Percentiles rank a stretch among this genome's conserved stretches.
These are phyloP conservation scores for Allacma fusca DNA, from an alignment of 2,888 invertebrate species.

Conservation along the genomic window DNA sequence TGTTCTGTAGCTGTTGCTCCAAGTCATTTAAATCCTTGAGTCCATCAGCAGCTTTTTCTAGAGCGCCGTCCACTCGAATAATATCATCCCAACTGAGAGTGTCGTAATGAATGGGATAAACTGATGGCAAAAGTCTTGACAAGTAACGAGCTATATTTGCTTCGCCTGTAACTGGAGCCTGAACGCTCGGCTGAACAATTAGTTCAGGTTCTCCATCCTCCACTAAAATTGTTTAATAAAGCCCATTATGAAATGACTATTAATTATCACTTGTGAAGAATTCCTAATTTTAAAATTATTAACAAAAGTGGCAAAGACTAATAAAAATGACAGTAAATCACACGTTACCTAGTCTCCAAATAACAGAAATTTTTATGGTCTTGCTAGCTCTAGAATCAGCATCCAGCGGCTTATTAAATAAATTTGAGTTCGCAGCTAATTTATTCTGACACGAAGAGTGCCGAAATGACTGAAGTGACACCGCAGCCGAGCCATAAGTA, in stretches of 20 bases:
- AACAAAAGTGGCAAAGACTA: neutral
- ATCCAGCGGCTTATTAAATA: conserved; percentile 33
- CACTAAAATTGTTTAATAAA: no score
- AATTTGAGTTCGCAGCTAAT: neutral
- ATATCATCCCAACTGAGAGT: conserved; percentile 41
- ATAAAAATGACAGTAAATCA: neutral
- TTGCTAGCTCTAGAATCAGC: neutral
- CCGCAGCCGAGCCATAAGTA: conserved; percentile 30
- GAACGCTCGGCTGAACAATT: conserved; percentile 40
- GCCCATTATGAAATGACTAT: conserved; percentile 16
- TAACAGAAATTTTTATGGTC: conserved; percentile 34
- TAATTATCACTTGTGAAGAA: neutral
- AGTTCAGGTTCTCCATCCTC: conserved; percentile 40
- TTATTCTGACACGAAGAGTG: conserved; percentile 42
- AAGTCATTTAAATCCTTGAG: conserved; percentile 5
- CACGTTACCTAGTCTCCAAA: conserved; percentile 46
- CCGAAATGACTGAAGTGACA: conserved; percentile 25
- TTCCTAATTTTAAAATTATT: neutral
- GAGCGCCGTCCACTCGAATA: conserved; percentile 41
- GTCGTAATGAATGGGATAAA: conserved; percentile 43
- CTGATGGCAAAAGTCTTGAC: conserved; percentile 44
- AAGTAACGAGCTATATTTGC: conserved; percentile 48
- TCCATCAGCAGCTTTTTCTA: conserved; percentile 34
- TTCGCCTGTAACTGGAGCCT: conserved; percentile 47
- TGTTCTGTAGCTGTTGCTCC: neutral